Base-by-base conservation (phyloP, 2,888 invertebrate genomes). In the Diarsia brunnea region DNA sequence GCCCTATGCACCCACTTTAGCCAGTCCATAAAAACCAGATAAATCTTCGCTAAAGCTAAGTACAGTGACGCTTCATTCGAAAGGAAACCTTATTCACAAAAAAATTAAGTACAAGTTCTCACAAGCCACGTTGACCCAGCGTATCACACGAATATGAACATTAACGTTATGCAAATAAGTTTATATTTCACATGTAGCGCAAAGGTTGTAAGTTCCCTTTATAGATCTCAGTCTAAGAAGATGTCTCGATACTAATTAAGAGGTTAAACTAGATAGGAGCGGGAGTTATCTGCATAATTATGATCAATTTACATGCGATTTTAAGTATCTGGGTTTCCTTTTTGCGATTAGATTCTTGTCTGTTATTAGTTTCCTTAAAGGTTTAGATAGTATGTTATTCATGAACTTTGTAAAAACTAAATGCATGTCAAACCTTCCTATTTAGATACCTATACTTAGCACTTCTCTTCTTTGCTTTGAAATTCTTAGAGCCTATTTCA, bases 1-100 rank as follows among this genome's bases (percentile, higher is more conserved):
- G 93, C 91, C 93, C 92, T 93, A 92, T 92, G 88, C 90, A 86
- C 89, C 90, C 87, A 90, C 90, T 93, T 86, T 89, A 86, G 89
- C 84, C 81, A 87, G 88, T 88, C 88, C 88, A 88, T 88, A 89
- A 89, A 88, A 89, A 87, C 85, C 61, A 84, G 81, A 84, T 86
- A 16, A 43, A 63, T 43, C 43, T 43, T 38, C 16, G 16, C 61
- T 38, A 31, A 61, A 61, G 12, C 14, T n/a, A 43, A 43, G 14
- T 63, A 43, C 14, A 14, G n/a, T 43, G n/a, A 8, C 14, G 7
- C 10, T 24, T 16, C 14, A 43, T 63, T 4, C n/a, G 1, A 63
- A 63, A 43, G 24, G 4, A n/a, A 43, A 16, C 16, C 63, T 63
- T 43, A 63, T n/a, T 61, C 4, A 1, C 7, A 0, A 0, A 4